These are phyloP conservation scores for Trichonephila clavipes DNA, from an alignment of 1,140 invertebrate genomes.

Conservation along the genomic window DNA sequence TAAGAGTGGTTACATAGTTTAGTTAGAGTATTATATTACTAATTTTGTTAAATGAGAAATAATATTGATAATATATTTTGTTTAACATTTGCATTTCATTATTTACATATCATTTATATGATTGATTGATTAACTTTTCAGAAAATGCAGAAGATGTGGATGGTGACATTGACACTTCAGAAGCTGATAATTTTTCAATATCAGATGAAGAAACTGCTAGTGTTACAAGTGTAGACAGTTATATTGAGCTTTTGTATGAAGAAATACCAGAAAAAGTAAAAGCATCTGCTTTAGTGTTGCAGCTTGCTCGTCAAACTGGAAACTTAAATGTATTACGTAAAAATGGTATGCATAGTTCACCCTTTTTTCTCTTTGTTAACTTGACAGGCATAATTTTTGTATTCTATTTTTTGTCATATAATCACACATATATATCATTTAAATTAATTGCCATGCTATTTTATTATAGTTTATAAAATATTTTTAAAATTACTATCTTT, in stretches of 20 bases:
- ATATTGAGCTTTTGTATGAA: conserved; percentile 98
- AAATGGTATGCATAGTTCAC: conserved; percentile 83
- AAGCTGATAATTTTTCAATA: conserved; percentile 6
- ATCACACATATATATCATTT: no score
- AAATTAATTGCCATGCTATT: no score
- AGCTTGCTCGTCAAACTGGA: conserved; percentile 94
- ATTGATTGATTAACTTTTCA: not conserved
- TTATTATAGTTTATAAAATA: no score
- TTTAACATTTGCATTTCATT: no score
- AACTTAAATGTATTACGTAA: conserved; percentile 95
- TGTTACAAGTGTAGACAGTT: conserved; percentile 89
- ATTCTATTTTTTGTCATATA: no score
- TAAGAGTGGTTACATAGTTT: no score
- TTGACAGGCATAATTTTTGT: no score
- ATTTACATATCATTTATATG: not conserved
- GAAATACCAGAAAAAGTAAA: conserved; percentile 95
- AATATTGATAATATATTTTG: no score
- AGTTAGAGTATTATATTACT: no score
- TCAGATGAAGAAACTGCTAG: conserved; percentile 85
- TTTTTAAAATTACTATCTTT: no score
- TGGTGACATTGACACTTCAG: conserved; percentile 47
- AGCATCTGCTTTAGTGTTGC: conserved; percentile 94
- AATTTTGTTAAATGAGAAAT: no score
- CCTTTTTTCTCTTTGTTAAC: no score
- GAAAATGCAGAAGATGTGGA: conserved; percentile 42